Evolutionary conservation across 2,113 vertebrate species (phyloP), one percentile per base, ranked within the genome.

Genomic region (Cyanoderma ruficeps): DNA sequence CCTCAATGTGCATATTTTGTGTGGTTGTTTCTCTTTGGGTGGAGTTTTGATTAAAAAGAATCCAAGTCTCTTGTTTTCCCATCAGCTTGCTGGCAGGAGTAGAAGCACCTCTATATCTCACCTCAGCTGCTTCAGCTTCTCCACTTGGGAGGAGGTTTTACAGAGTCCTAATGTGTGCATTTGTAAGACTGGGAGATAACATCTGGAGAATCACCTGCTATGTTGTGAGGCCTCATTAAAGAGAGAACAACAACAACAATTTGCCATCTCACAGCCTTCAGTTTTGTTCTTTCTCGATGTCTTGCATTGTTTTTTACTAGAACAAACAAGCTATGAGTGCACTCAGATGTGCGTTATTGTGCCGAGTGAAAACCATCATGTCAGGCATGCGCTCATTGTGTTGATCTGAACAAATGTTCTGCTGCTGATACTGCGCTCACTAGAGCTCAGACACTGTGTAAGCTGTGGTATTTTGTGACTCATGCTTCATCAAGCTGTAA

Each of bases 401-500:
- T 90, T 87, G 84, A 83, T 82, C 82, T 63, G 80, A 76, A 82
- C 74, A 91, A 90, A 72, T 42, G 75, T 80, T 83, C 59, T 90
- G 79, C 78, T 93, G 87, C 89, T 96, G 93, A 82, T 80, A 31
- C 55, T 86, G 91, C 28, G 14, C 35, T 90, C 39, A 12, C 9
- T 44, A 9, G 63, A 65, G 87, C 87, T 80, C 74, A 65, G 89
- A 78, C 55, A 83, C 69, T 53, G 59, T 28, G 82, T 55, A 82
- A 93, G 67, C 82, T 76, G 55, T 85, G 78, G 55, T 85, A 47
- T 90, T 91, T 86, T 91, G 78, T 94, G 93, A 72, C 94, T 97
- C 92, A 64, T 67, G 67, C 59, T 93, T 91, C 71, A 75, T 91
- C 69, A 84, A 28, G 37, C 86, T 93, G 1, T 70, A 79, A 55